These are phyloP conservation scores for Nasonia vitripennis DNA, from an alignment of 1,140 invertebrate species.

Conservation along the genomic window DNA sequence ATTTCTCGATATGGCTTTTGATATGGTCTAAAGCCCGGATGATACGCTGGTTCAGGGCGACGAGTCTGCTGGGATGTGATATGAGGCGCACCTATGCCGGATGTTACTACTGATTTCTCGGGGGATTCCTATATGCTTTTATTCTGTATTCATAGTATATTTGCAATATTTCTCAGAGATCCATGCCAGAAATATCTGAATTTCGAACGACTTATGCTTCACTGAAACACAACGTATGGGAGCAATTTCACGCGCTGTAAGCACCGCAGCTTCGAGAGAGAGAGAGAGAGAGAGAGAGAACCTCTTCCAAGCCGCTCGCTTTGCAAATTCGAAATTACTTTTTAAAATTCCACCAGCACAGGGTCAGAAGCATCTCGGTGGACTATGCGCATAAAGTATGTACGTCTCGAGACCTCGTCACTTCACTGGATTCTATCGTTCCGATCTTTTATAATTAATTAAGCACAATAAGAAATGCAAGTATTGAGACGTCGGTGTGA, in stretches of 20 bases:
- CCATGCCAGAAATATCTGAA: no score
- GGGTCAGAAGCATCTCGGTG: no score
- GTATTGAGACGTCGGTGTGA: no score
- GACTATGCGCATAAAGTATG: neutral
- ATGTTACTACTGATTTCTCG: neutral
- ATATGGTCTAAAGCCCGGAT: neutral
- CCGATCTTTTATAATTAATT: no score
- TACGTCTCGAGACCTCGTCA: slow-evolving; percentile 25
- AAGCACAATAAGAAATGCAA: no score
- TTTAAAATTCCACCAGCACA: no score
- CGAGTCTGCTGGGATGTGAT: neutral
- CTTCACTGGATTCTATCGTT: slow-evolving; percentile 33
- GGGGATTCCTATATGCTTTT: neutral
- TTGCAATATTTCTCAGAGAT: no score
- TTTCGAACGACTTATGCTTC: no score
- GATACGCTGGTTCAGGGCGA: neutral
- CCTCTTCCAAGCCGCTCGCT: no score
- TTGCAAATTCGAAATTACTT: no score
- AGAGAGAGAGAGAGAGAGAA: neutral
- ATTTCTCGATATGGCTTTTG: neutral
- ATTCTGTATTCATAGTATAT: no score
- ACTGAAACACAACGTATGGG: neutral
- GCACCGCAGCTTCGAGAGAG: neutral
- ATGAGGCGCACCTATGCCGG: neutral
- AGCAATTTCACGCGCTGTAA: neutral